phyloP scores from a whole-genome alignment of 2,113 vertebrate genomes.

The Ariopsis seemanni region DNA sequence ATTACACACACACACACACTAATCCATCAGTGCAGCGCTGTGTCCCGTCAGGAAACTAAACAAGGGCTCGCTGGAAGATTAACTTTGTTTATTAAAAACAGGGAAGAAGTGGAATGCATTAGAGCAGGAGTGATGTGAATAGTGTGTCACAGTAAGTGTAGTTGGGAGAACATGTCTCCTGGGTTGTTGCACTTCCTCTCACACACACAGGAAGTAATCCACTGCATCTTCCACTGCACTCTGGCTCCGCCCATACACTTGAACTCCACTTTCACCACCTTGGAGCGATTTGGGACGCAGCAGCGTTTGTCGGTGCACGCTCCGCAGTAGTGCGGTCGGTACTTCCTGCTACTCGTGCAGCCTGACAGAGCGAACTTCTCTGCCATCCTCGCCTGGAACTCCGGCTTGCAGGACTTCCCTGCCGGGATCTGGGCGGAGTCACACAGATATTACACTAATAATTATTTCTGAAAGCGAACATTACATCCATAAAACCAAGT shows the following conservation, averaged over 20 bases:
- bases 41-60: background rate
- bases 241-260: conserved; percentile 79
- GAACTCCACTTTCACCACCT: conserved; percentile 84
- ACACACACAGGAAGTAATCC: conserved; percentile 92
- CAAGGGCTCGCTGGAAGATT: background rate
- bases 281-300: conserved; percentile 86
- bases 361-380: conserved; percentile 86
- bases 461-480: too few relatives aligned
- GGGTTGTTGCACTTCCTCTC: conserved; percentile 83
- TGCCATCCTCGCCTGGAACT: conserved; percentile 81
- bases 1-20: background rate
- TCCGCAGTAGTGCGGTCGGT: conserved; percentile 87
- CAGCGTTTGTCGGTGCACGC: conserved; percentile 86
- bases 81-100: background rate
- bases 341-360: conserved; percentile 82
- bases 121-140: background rate
- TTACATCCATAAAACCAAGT: background rate
- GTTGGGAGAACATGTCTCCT: conserved; percentile 86
- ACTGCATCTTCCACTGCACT: conserved; percentile 93
- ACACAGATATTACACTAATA: background rate
- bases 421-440: conserved; percentile 75
- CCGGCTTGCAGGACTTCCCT: conserved; percentile 85
- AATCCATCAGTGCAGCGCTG: background rate
- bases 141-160: conserved; percentile 78
- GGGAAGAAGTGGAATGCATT: background rate